phyloP scores from a whole-genome alignment of 2,113 vertebrate genomes.

The Rhodinocichla rosea region DNA sequence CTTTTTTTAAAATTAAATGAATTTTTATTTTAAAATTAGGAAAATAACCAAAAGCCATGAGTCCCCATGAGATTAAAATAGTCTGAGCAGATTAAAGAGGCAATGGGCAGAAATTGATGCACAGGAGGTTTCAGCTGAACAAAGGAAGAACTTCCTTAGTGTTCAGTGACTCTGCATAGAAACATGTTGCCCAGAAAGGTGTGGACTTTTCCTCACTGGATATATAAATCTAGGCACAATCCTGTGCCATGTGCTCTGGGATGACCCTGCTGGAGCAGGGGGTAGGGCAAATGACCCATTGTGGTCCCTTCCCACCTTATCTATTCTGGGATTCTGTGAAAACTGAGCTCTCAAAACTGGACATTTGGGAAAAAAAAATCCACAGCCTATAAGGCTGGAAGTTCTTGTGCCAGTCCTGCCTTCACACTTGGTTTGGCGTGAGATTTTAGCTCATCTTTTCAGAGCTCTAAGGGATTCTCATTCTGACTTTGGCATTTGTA shows the following conservation, averaged over 20 bases:
- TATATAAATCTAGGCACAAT: too few relatives aligned
- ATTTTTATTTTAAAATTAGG: background rate
- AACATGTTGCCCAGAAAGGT: background rate
- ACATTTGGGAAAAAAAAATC: background rate
- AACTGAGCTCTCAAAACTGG: background rate
- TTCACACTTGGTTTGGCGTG: background rate
- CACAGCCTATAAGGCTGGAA: background rate
- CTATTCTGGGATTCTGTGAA: background rate
- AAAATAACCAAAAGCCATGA: rapidly evolving
- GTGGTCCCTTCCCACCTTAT: background rate
- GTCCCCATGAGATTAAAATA: background rate
- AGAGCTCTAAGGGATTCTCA: background rate
- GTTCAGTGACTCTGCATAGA: background rate
- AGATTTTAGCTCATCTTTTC: background rate
- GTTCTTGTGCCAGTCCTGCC: background rate
- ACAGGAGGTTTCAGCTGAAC: background rate
- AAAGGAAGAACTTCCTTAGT: too few relatives aligned
- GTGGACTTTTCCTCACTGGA: background rate
- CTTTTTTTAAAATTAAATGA: background rate
- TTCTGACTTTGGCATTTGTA: background rate
- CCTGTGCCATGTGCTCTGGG: too few relatives aligned
- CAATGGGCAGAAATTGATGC: rapidly evolving
- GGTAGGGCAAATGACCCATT: background rate
- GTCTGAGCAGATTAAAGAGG: background rate
- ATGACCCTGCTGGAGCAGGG: background rate